Evolutionary conservation across 53 echinoderm and acorn worm species (phyloP), one percentile per base, ranked within the genome.

Genomic region (Pentamera pediparva): DNA sequence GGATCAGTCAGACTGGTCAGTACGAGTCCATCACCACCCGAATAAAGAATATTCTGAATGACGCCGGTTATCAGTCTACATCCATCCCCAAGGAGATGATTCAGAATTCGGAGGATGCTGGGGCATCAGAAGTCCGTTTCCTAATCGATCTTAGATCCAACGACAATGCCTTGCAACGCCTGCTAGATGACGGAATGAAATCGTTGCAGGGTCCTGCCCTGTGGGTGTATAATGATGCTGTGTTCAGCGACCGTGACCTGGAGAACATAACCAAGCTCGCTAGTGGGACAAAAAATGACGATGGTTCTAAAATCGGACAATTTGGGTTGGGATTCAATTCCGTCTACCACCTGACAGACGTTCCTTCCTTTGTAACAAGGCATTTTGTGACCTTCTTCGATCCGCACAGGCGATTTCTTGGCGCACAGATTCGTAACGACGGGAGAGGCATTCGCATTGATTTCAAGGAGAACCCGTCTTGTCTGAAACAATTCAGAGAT

Each of bases 101-200:
- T 24, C 96, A 96, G 75, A 96, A 96, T 79, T 90, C 96, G 33
- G 96, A 96, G 63, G 96, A 95, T 79, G 96, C 96, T 5, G 90
- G 96, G 37, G 96, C 96, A 18, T 51, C 84, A 1, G 88, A 91
- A 47, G 90, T 95, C 10, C 85, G 58, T 10, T 95, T 95, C 69
- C 64, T 95, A 21, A 75, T 95, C 18, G 96, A 95, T 47, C 62
- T 85, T 83, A 75, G 90, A 27, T 40, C 19, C 36, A 95, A 95
- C 50, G 50, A 33, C 4, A 17, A 65, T 34, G 65, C 64, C 5
- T 59, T 74, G 37, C 20, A 38, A 30, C 51, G 74, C 19, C 73
- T 93, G 18, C 53, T 93, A 2, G 70, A 79, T 40, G 61, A 70
- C 12, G 80, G 80, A 0, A 93, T 93, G 93, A 70, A 78, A 21